Evolutionary conservation across 2,113 vertebrate genomes (phyloP).

Genomic region (Oxygymnocypris stewartii): DNA sequence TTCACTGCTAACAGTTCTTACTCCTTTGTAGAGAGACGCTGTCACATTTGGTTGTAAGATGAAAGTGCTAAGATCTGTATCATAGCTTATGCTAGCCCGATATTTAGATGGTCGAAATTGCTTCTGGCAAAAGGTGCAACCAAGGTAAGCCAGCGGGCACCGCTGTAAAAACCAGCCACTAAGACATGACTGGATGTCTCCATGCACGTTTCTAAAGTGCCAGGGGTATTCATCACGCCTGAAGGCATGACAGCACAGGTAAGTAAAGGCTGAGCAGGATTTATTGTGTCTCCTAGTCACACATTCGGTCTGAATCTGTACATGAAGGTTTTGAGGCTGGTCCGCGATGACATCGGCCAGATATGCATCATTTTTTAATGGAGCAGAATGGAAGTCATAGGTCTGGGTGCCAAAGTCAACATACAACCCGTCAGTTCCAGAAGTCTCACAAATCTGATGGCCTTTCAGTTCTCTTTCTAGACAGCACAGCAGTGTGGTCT

Average conservation of each 20-base stretch:
- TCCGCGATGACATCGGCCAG: slow-evolving; percentile 78
- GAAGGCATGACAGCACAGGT: slow-evolving; percentile 87
- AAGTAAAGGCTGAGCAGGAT: slow-evolving; percentile 88
- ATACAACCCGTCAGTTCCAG: slow-evolving; percentile 80
- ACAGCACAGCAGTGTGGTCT: slow-evolving; percentile 82
- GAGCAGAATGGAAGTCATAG: slow-evolving; percentile 78
- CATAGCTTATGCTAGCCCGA: slow-evolving; percentile 80
- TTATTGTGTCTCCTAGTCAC: slow-evolving; percentile 89
- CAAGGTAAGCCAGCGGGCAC: slow-evolving; percentile 91
- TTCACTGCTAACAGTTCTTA: slow-evolving; percentile 26
- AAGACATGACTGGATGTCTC: slow-evolving; percentile 88
- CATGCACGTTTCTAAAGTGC: slow-evolving; percentile 90
- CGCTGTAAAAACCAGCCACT: slow-evolving; percentile 91
- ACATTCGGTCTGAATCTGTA: slow-evolving; percentile 86
- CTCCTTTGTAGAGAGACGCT: slow-evolving; percentile 51
- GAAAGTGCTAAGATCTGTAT: slow-evolving; percentile 83
- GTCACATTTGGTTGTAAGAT: slow-evolving; percentile 79
- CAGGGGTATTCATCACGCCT: slow-evolving; percentile 85
- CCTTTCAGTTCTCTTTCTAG: slow-evolving; percentile 90
- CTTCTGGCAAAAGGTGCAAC: slow-evolving; percentile 87
- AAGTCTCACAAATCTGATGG: slow-evolving; percentile 83
- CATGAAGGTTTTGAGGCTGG: slow-evolving; percentile 73
- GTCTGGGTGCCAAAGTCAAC: slow-evolving; percentile 89
- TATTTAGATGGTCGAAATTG: slow-evolving; percentile 81
- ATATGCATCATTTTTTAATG: slow-evolving; percentile 75